phyloP scores from a whole-genome alignment of 2,797 vertebrate species.

The Xenopus petersii region DNA sequence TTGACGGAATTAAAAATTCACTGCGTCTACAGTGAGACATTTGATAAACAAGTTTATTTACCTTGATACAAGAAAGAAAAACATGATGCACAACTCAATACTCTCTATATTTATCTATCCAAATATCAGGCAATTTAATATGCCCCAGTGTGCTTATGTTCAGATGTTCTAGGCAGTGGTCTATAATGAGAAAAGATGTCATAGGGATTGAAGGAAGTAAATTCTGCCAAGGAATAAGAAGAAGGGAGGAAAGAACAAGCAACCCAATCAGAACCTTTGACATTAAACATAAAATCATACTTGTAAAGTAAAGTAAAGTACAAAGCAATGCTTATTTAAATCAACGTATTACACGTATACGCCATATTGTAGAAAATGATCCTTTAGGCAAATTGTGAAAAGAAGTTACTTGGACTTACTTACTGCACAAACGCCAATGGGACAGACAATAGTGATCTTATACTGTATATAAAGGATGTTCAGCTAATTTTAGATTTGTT shows the following conservation, averaged over 20 bases:
- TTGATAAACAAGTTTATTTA: neutral
- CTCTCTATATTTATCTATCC: conserved; percentile 19
- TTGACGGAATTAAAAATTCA: no score
- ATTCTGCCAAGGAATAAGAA: neutral
- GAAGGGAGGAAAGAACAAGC: neutral
- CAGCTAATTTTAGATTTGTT: no score
- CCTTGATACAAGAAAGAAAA: conserved; percentile 4
- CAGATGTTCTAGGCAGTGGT: conserved; percentile 27
- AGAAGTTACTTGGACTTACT: no score
- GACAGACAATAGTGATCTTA: no score
- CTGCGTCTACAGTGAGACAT: neutral
- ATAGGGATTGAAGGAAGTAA: conserved; percentile 7
- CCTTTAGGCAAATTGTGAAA: no score
- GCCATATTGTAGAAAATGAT: no score
- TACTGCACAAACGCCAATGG: no score
- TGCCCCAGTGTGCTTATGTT: conserved; percentile 11
- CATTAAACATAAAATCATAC: no score
- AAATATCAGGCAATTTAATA: conserved; percentile 35
- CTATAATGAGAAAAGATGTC: conserved; percentile 20
- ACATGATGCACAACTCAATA: conserved; percentile 12
- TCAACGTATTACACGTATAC: no score
- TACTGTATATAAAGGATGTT: no score
- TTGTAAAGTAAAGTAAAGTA: no score
- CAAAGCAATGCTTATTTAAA: no score
- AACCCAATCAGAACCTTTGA: neutral